phyloP scores from a whole-genome alignment of 2,797 vertebrate genomes.

The Antrozous pallidus region DNA sequence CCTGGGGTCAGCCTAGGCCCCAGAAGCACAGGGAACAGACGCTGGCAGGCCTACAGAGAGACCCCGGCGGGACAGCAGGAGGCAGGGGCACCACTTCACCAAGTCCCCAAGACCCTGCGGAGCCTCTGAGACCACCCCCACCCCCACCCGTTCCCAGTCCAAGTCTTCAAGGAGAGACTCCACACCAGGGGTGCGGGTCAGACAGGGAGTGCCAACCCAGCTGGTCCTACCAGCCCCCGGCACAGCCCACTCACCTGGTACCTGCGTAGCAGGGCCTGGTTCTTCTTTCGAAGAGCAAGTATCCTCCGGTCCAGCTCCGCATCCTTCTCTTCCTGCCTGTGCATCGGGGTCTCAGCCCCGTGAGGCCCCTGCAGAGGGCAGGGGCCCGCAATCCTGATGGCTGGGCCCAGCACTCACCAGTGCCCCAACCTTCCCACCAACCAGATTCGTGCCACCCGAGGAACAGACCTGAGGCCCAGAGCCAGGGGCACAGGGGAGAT shows the following conservation, averaged over 20 bases:
- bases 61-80: background rate
- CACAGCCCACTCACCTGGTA: slow-evolving; percentile 89
- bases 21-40: slow-evolving; percentile 24
- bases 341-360: slow-evolving; percentile 83
- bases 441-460: background rate
- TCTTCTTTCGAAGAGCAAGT: slow-evolving; percentile 94
- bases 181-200: background rate
- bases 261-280: slow-evolving; percentile 93
- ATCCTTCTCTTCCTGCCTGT: slow-evolving; percentile 91
- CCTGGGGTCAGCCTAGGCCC: slow-evolving; percentile 51
- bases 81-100: background rate
- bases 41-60: slow-evolving; percentile 34
- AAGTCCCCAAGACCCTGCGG: background rate
- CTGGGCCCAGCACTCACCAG: background rate
- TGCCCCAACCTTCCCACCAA: background rate
- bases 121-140: background rate
- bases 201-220: background rate
- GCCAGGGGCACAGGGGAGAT: background rate
- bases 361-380: slow-evolving; percentile 70
- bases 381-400: background rate
- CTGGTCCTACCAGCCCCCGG: fast-evolving
- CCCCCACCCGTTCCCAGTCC: background rate
- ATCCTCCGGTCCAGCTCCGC: slow-evolving; percentile 95
- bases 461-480: background rate
- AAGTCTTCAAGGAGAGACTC: background rate